These are phyloP conservation scores for Eumerus sabulonum DNA, from an alignment of 2,888 invertebrate species.

Conservation along the genomic window DNA sequence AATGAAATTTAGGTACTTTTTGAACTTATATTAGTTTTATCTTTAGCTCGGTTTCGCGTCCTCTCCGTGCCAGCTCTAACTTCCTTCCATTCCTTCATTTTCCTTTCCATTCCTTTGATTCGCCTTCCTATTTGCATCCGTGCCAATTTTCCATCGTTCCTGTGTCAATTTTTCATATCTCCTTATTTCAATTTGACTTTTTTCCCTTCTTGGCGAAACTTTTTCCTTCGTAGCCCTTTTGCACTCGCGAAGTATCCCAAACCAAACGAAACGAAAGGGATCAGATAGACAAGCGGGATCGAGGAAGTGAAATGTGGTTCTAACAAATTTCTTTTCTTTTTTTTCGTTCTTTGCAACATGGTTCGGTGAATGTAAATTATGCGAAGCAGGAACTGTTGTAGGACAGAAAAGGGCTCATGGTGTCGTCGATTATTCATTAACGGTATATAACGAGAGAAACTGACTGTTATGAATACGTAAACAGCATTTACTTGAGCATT, in stretches of 20 bases:
- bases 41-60: background rate
- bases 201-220: conserved; percentile 42
- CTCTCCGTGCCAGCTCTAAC: too few relatives aligned
- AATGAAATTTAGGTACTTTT: conserved; percentile 65
- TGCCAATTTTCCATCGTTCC: conserved; percentile 7
- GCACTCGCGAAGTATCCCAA: too few relatives aligned
- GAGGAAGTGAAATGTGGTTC: too few relatives aligned
- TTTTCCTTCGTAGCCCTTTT: conserved; percentile 52
- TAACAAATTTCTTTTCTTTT: background rate
- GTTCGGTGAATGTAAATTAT: conserved; percentile 57
- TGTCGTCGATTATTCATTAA: conserved; percentile 67
- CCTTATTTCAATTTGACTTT: conserved; percentile 24
- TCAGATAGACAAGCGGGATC: too few relatives aligned
- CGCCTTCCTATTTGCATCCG: conserved; percentile 4
- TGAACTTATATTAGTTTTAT: conserved; percentile 60
- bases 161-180: conserved; percentile 56
- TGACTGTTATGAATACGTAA: conserved; percentile 61
- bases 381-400: conserved; percentile 33
- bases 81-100: background rate
- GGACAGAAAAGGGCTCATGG: conserved; percentile 55
- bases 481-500: conserved; percentile 64
- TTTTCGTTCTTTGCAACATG: conserved; percentile 30
- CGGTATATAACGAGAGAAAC: conserved; percentile 54
- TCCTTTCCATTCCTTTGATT: conserved; percentile 4
- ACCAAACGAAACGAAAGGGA: too few relatives aligned